Evolutionary conservation across 2,797 vertebrate genomes (phyloP), one percentile per base, ranked within the genome.

Genomic region (Macrochelys suwanniensis): DNA sequence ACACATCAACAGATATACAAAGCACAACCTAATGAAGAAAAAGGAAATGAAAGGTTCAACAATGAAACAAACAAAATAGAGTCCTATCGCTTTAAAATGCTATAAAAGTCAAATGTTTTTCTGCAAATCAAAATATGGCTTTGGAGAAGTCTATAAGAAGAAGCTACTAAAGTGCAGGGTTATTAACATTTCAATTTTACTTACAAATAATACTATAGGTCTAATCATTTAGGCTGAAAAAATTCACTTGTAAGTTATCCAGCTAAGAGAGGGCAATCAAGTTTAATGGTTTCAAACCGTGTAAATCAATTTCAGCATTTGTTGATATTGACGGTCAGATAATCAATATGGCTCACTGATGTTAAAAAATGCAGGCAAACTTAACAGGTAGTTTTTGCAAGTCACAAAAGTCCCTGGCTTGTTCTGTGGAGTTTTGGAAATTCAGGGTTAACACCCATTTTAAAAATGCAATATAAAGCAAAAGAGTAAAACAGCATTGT

Each of bases 1-100:
- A 99, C 42, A 99, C 99, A 94, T 99, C 99, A 68, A 99, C 99
- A 5, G 99, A 99, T 98, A 99, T 99, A 97, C 99, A 99, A 2
- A 99, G 99, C 85, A 99, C 99, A 91, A 99, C 99, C 99, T 99
- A 96, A 82, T 76, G 89, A 94, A 89, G 93, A 10, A 56, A 78
- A 95, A 89, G 33, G 2, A 4, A 94, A 28, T 42, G 87, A 42
- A 56, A 82, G 2, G 26, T 59, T 93, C 90, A 68, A 83, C 28
- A 85, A 84, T n/a, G 84, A 2, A 5, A 0, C 2, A 61, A 87
- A 42, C 88, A 83, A 51, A 65, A n/a, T 50, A 77, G 42, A 80
- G n/a, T 80, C 49, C 0, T 0, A 84, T 42, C 45, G 10, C 49
- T 87, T 93, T 57, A 23, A 83, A 92, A 88, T 82, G 50, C 11